Conservation (phyloP, 2,888 invertebrate species). For the Zonitis immaculata region DNA sequence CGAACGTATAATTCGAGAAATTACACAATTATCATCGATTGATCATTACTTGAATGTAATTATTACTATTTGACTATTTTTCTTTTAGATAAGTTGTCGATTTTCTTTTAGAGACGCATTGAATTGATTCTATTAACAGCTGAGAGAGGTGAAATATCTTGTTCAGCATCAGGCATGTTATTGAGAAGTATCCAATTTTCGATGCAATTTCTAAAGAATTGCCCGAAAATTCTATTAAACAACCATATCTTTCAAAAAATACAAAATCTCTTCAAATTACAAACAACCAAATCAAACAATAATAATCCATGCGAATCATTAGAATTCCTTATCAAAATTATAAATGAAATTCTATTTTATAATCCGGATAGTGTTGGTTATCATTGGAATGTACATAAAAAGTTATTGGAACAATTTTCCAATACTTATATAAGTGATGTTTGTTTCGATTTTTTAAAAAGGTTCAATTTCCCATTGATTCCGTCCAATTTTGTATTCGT, state of each 20-base stretch:
- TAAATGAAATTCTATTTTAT: conserved; percentile 22
- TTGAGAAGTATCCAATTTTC: conserved; percentile 39
- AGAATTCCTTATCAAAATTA: conserved; percentile 12
- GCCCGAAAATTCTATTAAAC: conserved; percentile 37
- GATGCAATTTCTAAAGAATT: conserved; percentile 35
- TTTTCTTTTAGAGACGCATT: conserved; percentile 36
- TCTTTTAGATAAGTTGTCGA: no score
- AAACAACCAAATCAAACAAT: conserved; percentile 23
- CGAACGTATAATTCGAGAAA: conserved; percentile 27
- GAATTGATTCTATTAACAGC: conserved; percentile 30
- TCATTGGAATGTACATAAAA: conserved; percentile 14
- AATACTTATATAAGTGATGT: conserved; percentile 18
- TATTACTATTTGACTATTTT: no score
- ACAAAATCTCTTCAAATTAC: no score
- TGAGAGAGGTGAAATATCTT: conserved; percentile 24
- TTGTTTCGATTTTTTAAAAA: conserved; percentile 27
- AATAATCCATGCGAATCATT: neutral
- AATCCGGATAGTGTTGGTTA: conserved; percentile 25
- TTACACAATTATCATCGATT: conserved; percentile 31
- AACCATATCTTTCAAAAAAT: conserved; percentile 35
- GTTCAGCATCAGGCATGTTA: conserved; percentile 33
- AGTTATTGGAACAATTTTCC: conserved; percentile 20
- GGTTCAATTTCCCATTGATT: no score
- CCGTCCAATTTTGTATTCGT: no score
- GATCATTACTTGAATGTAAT: conserved; percentile 39